phyloP scores from a whole-genome alignment of 2,888 invertebrate species.

The Opisthograptis luteolata region DNA sequence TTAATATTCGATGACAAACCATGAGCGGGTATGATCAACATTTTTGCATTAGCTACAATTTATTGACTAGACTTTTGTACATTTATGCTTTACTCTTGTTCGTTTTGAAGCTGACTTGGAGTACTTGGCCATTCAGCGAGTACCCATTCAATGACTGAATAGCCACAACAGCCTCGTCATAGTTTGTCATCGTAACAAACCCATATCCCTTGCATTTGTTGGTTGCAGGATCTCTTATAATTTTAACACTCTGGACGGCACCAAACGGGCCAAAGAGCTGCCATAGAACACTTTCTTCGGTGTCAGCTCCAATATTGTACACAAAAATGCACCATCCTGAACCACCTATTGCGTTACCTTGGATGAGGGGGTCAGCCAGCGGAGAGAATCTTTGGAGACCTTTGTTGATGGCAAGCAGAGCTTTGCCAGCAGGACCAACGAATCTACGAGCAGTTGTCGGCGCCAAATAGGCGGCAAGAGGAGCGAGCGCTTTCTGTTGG shows the following conservation, averaged over 20 bases:
- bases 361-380: conserved; percentile 91
- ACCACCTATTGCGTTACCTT: conserved; percentile 93
- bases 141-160: conserved; percentile 98
- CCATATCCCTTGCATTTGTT: conserved; percentile 99
- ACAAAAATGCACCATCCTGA: conserved; percentile 97
- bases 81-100: conserved; percentile 91
- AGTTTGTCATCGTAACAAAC: conserved; percentile 99
- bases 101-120: conserved; percentile 99
- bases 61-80: conserved; percentile 79
- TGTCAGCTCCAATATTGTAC: conserved; percentile 95
- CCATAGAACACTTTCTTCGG: conserved; percentile 96
- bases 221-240: conserved; percentile 96
- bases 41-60: conserved; percentile 83
- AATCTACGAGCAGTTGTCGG: conserved; percentile 92
- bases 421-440: conserved; percentile 93
- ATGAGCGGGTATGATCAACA: conserved; percentile 82
- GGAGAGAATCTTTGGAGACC: conserved; percentile 94
- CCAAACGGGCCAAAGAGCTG: conserved; percentile 98
- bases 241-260: conserved; percentile 98
- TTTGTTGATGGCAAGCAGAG: conserved; percentile 93
- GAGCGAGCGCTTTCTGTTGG: conserved; percentile 91
- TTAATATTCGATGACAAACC: conserved; percentile 69
- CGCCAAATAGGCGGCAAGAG: conserved; percentile 90
- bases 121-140: conserved; percentile 96
- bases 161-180: conserved; percentile 98